Base-by-base conservation (phyloP, 2,113 vertebrate species). In the Sylvilagus bachmani region DNA sequence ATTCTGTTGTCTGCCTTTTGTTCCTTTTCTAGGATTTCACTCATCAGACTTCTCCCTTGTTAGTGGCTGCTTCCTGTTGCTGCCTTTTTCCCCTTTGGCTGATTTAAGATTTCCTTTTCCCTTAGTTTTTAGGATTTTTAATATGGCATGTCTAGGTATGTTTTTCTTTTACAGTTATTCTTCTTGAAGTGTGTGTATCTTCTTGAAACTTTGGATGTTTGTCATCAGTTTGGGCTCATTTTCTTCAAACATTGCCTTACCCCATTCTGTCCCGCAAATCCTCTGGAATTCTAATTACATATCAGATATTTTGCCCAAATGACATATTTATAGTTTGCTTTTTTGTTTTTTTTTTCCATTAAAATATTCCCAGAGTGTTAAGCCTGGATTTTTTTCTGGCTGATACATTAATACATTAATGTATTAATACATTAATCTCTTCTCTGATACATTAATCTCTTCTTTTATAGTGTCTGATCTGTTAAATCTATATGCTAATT, bases 81-180 rank as follows among this genome's bases (percentile, higher is more conserved):
- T 81, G 13, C n/a, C 62, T 53, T 36, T 10, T 8, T 75, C 6
- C 31, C 19, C 27, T 49, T 79, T 75, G 80, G 10, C n/a, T 80
- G 49, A 74, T 58, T 77, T 44, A 53, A 82, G 53, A 81, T 51
- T 70, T 89, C 36, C 16, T n/a, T 91, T 84, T 51, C 24, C 36
- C 71, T 75, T 78, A 36, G 25, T 61, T 66, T 92, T 89, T 67
- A 75, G 36, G 38, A 22, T 86, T 89, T 79, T 90, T 44, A 31
- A 38, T 86, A 31, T 89, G 22, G 14, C 44, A 7, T 85, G 5
- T 70, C 31, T 51, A 44, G 36, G 13, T 11, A 73, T 82, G 6
- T 62, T 90, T 70, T 90, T 27, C 17, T 55, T 90, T 70, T 64
- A 12, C 22, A 33, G 77, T 70, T 33, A n/a, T 84, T 79, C 33